Conservation (phyloP, 2,113 vertebrate genomes). For the Malurus elegans region DNA sequence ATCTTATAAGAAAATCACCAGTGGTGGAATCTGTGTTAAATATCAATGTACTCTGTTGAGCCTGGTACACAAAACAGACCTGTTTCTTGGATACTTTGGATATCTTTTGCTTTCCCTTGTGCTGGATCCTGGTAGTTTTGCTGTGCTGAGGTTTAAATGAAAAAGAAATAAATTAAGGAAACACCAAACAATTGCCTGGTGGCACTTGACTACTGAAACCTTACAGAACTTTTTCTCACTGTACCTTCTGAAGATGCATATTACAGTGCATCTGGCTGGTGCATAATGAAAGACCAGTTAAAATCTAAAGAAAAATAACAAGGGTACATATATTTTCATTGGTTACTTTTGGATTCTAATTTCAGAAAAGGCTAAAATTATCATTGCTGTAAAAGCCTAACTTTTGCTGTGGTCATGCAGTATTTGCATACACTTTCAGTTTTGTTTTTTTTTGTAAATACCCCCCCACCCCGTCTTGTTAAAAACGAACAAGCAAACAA, state of each 20-base stretch:
- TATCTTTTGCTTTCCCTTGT: not conserved
- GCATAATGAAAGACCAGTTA: slow-evolving; percentile 16
- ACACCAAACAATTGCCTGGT: slow-evolving; percentile 3
- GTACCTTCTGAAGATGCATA: not conserved
- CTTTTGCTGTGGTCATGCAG: not conserved
- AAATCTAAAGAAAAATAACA: not conserved
- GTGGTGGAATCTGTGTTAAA: not conserved
- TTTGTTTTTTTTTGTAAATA: not conserved
- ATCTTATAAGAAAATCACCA: not conserved
- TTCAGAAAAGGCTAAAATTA: not conserved
- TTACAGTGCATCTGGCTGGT: not conserved
- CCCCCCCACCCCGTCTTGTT: not conserved
- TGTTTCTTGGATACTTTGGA: not conserved
- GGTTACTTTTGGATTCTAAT: not conserved
- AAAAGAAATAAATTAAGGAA: slow-evolving; percentile 40
- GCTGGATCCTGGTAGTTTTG: not conserved
- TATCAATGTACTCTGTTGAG: not conserved
- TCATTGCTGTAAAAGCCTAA: not conserved
- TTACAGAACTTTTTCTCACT: slow-evolving; percentile 17
- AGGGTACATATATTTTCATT: not conserved
- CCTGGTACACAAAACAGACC: not conserved
- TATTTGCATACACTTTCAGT: not conserved
- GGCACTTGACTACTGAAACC: slow-evolving; percentile 62
- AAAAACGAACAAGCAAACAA: not conserved
- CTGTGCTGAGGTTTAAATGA: slow-evolving; percentile 65